Evolutionary conservation across 2,113 vertebrate species (phyloP).

Genomic region (Poeciliopsis turrubarensis): DNA sequence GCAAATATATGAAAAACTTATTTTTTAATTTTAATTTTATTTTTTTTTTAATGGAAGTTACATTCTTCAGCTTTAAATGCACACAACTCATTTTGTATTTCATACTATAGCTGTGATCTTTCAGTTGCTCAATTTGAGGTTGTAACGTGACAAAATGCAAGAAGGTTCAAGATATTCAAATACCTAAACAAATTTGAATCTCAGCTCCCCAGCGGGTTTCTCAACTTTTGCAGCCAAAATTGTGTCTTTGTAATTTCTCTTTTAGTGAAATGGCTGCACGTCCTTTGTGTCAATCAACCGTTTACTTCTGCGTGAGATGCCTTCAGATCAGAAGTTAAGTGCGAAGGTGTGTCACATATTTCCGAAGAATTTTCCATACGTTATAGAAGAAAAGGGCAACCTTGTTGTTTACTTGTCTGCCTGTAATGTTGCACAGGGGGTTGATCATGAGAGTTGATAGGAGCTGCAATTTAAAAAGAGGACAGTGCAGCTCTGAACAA

Average conservation of each 20-base stretch:
- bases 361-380: conserved; percentile 54
- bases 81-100: background rate
- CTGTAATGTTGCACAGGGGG: conserved; percentile 76
- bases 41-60: too few relatives aligned
- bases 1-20: too few relatives aligned
- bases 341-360: conserved; percentile 59
- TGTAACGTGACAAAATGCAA: background rate
- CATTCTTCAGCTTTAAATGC: background rate
- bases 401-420: conserved; percentile 80
- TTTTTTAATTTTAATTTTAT: too few relatives aligned
- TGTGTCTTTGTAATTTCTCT: conserved; percentile 31
- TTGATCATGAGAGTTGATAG: conserved; percentile 83
- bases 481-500: conserved; percentile 82
- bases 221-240: conserved; percentile 64
- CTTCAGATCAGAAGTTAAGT: background rate
- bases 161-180: conserved; percentile 3
- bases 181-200: conserved; percentile 10
- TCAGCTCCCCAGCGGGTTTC: conserved; percentile 69
- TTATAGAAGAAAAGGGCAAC: conserved; percentile 77
- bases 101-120: background rate
- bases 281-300: conserved; percentile 9
- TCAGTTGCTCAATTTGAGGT: background rate
- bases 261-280: conserved; percentile 3
- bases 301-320: background rate
- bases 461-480: conserved; percentile 83